Percentiles rank a stretch among this genome's conserved stretches.
Evolutionary conservation across 2,888 invertebrate species (phyloP).

Genomic region (Latheticus oryzae): DNA sequence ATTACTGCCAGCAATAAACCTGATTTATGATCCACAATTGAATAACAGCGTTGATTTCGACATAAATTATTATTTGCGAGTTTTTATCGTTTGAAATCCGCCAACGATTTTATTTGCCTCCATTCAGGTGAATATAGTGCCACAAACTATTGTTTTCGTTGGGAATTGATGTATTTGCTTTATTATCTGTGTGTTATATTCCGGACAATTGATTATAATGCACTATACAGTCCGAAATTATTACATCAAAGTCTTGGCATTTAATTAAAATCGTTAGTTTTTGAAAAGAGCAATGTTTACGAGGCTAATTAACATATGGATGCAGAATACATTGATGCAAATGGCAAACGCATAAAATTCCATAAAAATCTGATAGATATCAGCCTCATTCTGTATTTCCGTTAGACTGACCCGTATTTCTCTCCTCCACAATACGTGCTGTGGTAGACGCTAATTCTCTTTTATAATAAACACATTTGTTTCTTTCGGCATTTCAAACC

Average conservation of each 20-base stretch:
- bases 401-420: conserved; percentile 52
- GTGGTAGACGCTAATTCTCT: conserved; percentile 47
- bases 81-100: conserved; percentile 52
- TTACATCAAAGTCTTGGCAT: conserved; percentile 22
- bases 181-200: conserved; percentile 11
- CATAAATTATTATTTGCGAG: conserved; percentile 57
- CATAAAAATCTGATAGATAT: conserved; percentile 50
- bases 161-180: conserved; percentile 29
- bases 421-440: conserved; percentile 50
- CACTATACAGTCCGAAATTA: conserved; percentile 15
- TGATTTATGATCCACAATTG: conserved; percentile 60
- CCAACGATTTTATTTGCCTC: conserved; percentile 50
- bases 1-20: conserved; percentile 59
- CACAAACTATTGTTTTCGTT: conserved; percentile 28
- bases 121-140: conserved; percentile 39
- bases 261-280: conserved; percentile 24
- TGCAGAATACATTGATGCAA: conserved; percentile 32
- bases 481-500: conserved; percentile 21
- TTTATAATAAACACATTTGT: conserved; percentile 43
- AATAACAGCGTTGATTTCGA: conserved; percentile 57
- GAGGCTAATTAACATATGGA: conserved; percentile 36
- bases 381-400: conserved; percentile 52
- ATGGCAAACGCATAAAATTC: conserved; percentile 43
- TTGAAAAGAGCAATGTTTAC: conserved; percentile 22
- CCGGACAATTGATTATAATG: conserved; percentile 21